These are phyloP conservation scores for Strigamia transsilvanica DNA, from an alignment of 2,888 invertebrate genomes.

Conservation along the genomic window DNA sequence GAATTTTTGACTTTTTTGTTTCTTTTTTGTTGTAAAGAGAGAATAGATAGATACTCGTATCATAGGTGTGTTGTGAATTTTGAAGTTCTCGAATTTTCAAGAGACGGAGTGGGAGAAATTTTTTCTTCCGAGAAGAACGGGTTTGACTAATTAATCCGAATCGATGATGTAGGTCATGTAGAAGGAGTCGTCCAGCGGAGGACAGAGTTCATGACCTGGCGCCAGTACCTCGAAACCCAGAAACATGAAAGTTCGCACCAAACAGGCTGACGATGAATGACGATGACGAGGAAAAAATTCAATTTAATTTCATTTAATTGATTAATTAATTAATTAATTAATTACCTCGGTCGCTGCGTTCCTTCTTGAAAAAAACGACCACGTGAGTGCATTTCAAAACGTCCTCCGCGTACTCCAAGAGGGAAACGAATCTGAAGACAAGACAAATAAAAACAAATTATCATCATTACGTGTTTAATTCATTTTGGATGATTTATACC, in stretches of 20 bases:
- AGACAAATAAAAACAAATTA: no score
- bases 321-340: not conserved
- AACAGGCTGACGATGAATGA: conserved; percentile 69
- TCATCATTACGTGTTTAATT: not conserved
- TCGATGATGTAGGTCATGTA: conserved; percentile 69
- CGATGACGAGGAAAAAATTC: not conserved
- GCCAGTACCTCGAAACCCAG: conserved; percentile 90
- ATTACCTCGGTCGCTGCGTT: conserved; percentile 79
- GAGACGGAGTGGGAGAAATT: conserved; percentile 17
- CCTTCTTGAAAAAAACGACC: conserved; percentile 82
- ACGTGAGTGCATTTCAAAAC: conserved; percentile 82
- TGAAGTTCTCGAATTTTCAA: conserved; percentile 19
- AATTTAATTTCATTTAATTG: not conserved
- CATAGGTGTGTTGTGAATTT: not conserved
- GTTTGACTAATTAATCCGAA: not conserved
- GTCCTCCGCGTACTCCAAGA: conserved; percentile 96
- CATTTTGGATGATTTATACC: conserved; percentile 63
- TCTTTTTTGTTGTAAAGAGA: no score
- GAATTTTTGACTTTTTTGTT: no score
- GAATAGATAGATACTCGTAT: no score
- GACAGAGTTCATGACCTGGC: conserved; percentile 80
- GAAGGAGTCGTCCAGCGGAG: conserved; percentile 72
- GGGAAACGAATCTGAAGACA: conserved; percentile 76
- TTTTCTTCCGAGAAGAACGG: conserved; percentile 37
- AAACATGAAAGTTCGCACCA: conserved; percentile 96